A percentile compares a stretch with the other conserved stretches of the same genome.
phyloP scores from a whole-genome alignment of 2,888 invertebrate genomes.

The Macaria notata region DNA sequence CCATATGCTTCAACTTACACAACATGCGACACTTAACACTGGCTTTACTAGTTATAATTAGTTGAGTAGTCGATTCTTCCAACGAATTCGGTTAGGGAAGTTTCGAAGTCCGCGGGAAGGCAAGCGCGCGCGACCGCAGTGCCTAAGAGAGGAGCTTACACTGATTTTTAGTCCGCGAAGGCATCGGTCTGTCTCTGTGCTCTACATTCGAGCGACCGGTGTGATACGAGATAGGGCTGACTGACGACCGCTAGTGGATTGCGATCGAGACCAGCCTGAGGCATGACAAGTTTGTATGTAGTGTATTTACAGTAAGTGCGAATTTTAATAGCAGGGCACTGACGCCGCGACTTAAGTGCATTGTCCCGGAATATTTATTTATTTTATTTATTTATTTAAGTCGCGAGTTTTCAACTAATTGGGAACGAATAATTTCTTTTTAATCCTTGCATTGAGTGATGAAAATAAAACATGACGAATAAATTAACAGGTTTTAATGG shows the following conservation, averaged over 20 bases:
- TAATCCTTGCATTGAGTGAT: too few relatives aligned
- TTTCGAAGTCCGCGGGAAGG: slow-evolving; percentile 36
- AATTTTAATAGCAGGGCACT: too few relatives aligned
- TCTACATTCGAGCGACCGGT: slow-evolving; percentile 79
- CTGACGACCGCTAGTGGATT: slow-evolving; percentile 23
- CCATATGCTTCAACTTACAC: slow-evolving; percentile 76
- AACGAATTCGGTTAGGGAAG: slow-evolving; percentile 19
- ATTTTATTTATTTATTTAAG: too few relatives aligned
- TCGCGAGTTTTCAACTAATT: too few relatives aligned
- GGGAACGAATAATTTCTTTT: too few relatives aligned
- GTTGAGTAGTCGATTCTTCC: slow-evolving; percentile 24
- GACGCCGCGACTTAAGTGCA: too few relatives aligned
- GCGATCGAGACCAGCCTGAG: slow-evolving; percentile 14
- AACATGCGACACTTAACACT: slow-evolving; percentile 70
- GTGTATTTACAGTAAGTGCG: slow-evolving; percentile 1
- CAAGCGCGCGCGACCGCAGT: slow-evolving; percentile 69
- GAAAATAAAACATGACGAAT: too few relatives aligned
- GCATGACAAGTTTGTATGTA: slow-evolving; percentile 21
- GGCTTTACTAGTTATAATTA: slow-evolving; percentile 24
- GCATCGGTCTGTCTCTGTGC: slow-evolving; percentile 70
- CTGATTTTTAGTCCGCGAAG: slow-evolving; percentile 79
- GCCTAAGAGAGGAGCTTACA: slow-evolving; percentile 74
- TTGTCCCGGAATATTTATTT: too few relatives aligned
- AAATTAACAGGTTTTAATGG: too few relatives aligned
- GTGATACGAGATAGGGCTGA: slow-evolving; percentile 58